A percentile compares a stretch with the other conserved stretches of the same genome.
Evolutionary conservation across 2,888 invertebrate species (phyloP).

Genomic region (Rapana venosa): DNA sequence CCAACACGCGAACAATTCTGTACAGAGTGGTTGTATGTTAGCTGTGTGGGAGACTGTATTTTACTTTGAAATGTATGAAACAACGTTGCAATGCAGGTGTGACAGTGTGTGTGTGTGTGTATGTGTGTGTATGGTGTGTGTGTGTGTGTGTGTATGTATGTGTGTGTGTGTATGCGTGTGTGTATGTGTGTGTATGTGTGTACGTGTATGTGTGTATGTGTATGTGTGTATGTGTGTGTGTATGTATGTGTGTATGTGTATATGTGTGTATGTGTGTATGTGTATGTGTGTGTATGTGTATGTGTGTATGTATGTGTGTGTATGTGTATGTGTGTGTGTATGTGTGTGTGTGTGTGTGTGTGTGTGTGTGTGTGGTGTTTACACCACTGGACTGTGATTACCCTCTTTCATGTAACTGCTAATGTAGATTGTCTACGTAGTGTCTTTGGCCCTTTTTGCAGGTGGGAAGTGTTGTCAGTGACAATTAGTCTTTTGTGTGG

Average conservation of each 20-base stretch:
- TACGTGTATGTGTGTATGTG: constrained; percentile 21
- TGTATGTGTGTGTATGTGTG: constrained; percentile 21
- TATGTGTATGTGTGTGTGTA: background rate
- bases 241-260: constrained; percentile 18
- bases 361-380: constrained; percentile 20
- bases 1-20: no score
- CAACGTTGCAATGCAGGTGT: no score
- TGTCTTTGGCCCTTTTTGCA: no score
- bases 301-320: constrained; percentile 32
- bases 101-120: no score
- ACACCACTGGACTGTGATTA: no score
- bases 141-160: background rate
- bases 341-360: background rate
- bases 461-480: no score
- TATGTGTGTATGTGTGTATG: constrained; percentile 16
- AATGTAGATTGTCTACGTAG: no score
- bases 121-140: background rate
- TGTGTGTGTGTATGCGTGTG: constrained; percentile 1
- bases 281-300: constrained; percentile 28
- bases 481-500: no score
- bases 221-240: constrained; percentile 18
- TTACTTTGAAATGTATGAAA: no score
- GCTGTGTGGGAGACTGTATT: no score
- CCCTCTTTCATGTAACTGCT: no score
- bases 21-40: no score